Evolutionary conservation across 1,140 invertebrate genomes (phyloP).

Genomic region (Rhyzopertha dominica): DNA sequence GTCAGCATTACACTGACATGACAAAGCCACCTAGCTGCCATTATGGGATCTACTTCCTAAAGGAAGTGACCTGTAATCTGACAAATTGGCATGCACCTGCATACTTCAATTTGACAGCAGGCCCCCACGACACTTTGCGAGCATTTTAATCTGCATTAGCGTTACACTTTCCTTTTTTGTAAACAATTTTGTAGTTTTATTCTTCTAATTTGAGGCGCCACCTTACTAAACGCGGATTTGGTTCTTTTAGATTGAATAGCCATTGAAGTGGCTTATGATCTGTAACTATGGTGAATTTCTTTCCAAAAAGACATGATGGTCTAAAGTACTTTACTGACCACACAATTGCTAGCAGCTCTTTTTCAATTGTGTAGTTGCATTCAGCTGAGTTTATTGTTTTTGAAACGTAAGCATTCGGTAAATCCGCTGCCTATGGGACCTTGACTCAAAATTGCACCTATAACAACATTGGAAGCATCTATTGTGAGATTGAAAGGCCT

Average conservation of each 20-base stretch:
- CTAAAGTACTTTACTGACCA: constrained; percentile 47
- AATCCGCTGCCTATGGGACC: constrained; percentile 17
- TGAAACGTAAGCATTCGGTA: constrained; percentile 43
- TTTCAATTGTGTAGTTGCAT: constrained; percentile 46
- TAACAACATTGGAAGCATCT: constrained; percentile 21
- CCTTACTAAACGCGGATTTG: constrained; percentile 41
- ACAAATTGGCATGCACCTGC: no score
- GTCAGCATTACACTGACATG: no score
- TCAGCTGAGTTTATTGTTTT: constrained; percentile 44
- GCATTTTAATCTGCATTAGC: constrained; percentile 40
- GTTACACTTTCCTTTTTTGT: constrained; percentile 43
- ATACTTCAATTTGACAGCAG: no score
- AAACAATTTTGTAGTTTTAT: constrained; percentile 46
- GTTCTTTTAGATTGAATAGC: constrained; percentile 48
- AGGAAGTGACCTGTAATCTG: no score
- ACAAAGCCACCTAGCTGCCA: no score
- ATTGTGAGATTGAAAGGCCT: constrained; percentile 26
- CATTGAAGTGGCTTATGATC: constrained; percentile 51
- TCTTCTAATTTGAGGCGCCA: constrained; percentile 48
- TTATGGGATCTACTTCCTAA: no score
- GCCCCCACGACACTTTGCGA: no score
- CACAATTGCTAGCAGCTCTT: constrained; percentile 44
- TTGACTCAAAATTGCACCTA: constrained; percentile 25
- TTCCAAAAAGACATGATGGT: constrained; percentile 48
- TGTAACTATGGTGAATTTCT: constrained; percentile 49